Base-by-base conservation (phyloP, 2,888 invertebrate genomes). In the Oasisia sp. region DNA sequence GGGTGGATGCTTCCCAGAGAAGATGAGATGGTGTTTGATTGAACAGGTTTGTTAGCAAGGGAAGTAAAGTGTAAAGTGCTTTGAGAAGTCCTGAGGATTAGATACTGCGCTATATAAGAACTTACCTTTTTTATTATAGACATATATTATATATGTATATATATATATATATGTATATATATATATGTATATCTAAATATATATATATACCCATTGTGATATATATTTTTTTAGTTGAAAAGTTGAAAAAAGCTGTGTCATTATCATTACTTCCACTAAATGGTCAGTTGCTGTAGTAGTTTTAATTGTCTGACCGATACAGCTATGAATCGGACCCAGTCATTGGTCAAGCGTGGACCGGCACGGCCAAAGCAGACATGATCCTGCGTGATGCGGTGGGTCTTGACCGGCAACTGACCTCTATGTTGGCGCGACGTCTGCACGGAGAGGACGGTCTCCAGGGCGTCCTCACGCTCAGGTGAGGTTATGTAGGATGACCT, bases 361-460 rank as follows among this genome's bases (percentile, higher is more conserved):
- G 95, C 91, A 94, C 94, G 58, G 94, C 94, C 92, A 94, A 95
- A 94, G 95, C 95, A 0, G 95, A 95, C 91, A 95, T 94, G 32
- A 92, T 95, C 14, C 94, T 95, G 32, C 93, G 95, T 19, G 95
- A 96, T 89, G 95, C 95, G 8, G 92, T 94, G 19, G 95, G 95
- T 9, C 94, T 95, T 58, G 95, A 95, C 91, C 94, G 94, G 90
- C 95, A 96, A 93, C 94, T 96, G 89, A 93, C 93, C 44, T 94
- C 94, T 91, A 94, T 96, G n/a, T 93, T 95, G 91, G 94, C 95
- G 0, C 93, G 95, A 8, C 92, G 95, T n/a, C 93, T 95, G 27
- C 93, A 94, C 50, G 94, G 95, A 7, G 95, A 95, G n/a, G 95
- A 95, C n/a, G 94, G 93, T 7, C 89, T 94, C 12, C 91, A 94